These are phyloP conservation scores for Megalurothrips usitatus DNA, from an alignment of 2,888 invertebrate species.

Conservation along the genomic window DNA sequence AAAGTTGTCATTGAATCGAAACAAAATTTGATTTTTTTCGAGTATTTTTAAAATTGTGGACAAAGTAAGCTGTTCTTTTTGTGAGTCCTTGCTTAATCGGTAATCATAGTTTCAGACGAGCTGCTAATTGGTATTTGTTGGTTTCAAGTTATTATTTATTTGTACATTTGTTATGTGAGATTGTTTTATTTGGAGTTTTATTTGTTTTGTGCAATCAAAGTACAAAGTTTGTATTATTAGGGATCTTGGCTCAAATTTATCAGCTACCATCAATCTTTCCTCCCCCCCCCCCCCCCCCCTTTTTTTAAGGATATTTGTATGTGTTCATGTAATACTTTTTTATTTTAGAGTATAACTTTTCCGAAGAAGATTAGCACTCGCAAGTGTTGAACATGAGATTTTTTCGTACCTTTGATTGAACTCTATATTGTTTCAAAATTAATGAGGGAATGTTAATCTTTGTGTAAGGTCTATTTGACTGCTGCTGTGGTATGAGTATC, in stretches of 20 bases:
- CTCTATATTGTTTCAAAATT: background rate
- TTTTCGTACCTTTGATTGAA: background rate
- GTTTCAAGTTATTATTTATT: background rate
- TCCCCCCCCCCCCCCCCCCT: no score
- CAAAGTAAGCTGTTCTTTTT: background rate
- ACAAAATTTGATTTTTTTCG: background rate
- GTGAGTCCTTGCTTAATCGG: background rate
- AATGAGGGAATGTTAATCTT: background rate
- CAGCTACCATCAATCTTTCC: background rate
- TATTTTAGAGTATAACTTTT: background rate
- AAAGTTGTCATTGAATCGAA: background rate
- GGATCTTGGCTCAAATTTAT: conserved; percentile 2
- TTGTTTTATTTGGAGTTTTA: conserved; percentile 21
- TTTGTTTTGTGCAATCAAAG: conserved; percentile 19
- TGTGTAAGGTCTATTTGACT: background rate
- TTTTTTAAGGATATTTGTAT: background rate
- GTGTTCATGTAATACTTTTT: background rate
- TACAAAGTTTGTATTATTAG: conserved; percentile 20
- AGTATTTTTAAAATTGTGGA: background rate
- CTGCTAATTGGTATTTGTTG: background rate
- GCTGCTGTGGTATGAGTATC: background rate
- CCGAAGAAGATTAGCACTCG: background rate
- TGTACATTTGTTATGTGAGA: conserved; percentile 13
- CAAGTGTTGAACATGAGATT: background rate
- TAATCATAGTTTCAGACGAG: background rate